Percentiles rank a stretch among this genome's conserved stretches.
Conservation (phyloP, 2,888 invertebrate genomes). For the Drosophila falleni region DNA sequence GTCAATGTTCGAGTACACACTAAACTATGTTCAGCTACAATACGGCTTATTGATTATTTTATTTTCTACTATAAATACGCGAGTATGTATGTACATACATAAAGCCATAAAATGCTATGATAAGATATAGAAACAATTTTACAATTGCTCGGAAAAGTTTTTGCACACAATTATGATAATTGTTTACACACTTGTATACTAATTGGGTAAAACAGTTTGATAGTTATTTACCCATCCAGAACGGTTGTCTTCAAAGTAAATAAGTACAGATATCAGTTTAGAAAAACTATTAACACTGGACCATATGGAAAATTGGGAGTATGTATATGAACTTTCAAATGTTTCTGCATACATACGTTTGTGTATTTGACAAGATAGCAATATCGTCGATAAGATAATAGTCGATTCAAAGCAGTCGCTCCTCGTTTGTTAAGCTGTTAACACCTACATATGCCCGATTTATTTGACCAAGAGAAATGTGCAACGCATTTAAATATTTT, state of each 20-base stretch:
- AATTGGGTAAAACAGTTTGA: neutral
- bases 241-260: neutral
- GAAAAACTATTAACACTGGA: neutral
- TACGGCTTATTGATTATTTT: constrained; percentile 3
- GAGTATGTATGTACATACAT: neutral
- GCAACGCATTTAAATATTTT: constrained; percentile 36
- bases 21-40: constrained; percentile 1
- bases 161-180: constrained; percentile 12
- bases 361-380: constrained; percentile 27
- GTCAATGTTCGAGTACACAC: constrained; percentile 3
- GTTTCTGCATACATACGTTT: neutral
- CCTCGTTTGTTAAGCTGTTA: constrained; percentile 15
- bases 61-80: neutral
- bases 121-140: constrained; percentile 16
- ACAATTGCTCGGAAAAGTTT: constrained; percentile 2
- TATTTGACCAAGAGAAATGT: constrained; percentile 40
- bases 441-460: constrained; percentile 9
- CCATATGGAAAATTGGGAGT: neutral
- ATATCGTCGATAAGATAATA: constrained; percentile 44
- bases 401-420: constrained; percentile 24
- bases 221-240: neutral
- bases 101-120: neutral
- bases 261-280: neutral
- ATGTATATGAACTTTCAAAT: constrained; percentile 1
- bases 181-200: neutral